A percentile compares a stretch with the other conserved stretches of the same genome.
Conservation (phyloP, 2,888 invertebrate species). For the Nycteola revayana region DNA sequence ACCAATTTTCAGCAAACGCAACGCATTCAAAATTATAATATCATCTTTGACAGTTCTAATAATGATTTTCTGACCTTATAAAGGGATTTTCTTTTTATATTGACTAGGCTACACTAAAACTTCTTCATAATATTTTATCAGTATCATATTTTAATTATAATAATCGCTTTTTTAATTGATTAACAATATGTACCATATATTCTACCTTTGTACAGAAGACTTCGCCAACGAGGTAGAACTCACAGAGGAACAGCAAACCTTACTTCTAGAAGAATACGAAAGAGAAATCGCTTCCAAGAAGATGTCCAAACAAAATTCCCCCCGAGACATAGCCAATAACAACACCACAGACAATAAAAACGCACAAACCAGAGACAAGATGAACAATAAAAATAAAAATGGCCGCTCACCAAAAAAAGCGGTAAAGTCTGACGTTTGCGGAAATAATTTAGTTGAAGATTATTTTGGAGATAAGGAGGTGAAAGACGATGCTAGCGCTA, state of each 20-base stretch:
- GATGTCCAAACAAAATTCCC: slow-evolving; percentile 46
- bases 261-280: slow-evolving; percentile 86
- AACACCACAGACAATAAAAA: slow-evolving; percentile 48
- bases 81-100: too few species aligned
- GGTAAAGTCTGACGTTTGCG: slow-evolving; percentile 67
- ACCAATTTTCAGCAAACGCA: too few species aligned
- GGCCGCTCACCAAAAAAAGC: slow-evolving; percentile 55
- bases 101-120: too few species aligned
- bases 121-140: too few species aligned
- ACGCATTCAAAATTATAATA: too few species aligned
- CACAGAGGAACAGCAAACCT: slow-evolving; percentile 86
- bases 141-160: too few species aligned
- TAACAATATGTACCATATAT: slow-evolving; percentile 19
- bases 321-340: slow-evolving; percentile 59
- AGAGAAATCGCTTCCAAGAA: slow-evolving; percentile 81
- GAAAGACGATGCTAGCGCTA: slow-evolving; percentile 73
- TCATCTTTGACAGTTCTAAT: too few species aligned
- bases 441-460: slow-evolving; percentile 76
- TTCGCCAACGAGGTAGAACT: slow-evolving; percentile 85
- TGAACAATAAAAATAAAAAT: slow-evolving; percentile 52
- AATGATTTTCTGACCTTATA: too few species aligned
- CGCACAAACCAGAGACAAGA: slow-evolving; percentile 52
- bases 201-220: slow-evolving; percentile 76
- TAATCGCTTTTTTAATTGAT: too few species aligned
- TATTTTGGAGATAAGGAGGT: slow-evolving; percentile 75